Evolutionary conservation across 2,888 invertebrate genomes (phyloP).

Genomic region (Drosophila mimica): DNA sequence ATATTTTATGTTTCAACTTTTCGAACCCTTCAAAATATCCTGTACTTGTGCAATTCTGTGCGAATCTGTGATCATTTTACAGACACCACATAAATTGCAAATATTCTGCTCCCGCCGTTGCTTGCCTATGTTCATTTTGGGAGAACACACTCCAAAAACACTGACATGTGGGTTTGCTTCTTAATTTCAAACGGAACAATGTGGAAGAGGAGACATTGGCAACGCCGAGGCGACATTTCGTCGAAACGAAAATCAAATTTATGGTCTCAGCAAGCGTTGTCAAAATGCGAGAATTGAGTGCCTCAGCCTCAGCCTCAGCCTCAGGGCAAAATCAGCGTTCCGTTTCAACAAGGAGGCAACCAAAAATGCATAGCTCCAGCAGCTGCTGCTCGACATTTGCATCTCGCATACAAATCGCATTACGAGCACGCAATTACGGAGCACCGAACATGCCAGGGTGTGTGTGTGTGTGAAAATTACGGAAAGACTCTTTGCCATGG

Average conservation of each 20-base stretch:
- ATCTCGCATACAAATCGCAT: constrained; percentile 77
- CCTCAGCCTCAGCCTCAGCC: constrained; percentile 46
- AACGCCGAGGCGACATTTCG: constrained; percentile 50
- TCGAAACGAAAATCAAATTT: constrained; percentile 74
- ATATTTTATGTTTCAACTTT: neutral
- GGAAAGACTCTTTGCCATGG: constrained; percentile 22
- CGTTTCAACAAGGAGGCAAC: constrained; percentile 1
- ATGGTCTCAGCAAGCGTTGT: constrained; percentile 75
- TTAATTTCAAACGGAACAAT: constrained; percentile 77
- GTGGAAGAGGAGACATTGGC: constrained; percentile 50
- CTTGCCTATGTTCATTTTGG: constrained; percentile 45
- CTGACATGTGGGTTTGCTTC: constrained; percentile 43
- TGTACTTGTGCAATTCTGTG: neutral
- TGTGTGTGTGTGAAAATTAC: constrained; percentile 26
- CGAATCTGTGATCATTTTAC: neutral
- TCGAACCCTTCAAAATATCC: neutral
- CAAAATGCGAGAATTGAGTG: constrained; percentile 81
- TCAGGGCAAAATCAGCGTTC: constrained; percentile 11
- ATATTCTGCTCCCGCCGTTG: constrained; percentile 1
- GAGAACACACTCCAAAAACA: constrained; percentile 2
- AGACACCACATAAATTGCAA: constrained; percentile 1
- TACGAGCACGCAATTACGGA: constrained; percentile 64
- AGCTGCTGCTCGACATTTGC: constrained; percentile 63
- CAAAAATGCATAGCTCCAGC: constrained; percentile 37
- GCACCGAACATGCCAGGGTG: constrained; percentile 46